A percentile compares a stretch with the other conserved stretches of the same genome.
Evolutionary conservation across 35 echinoderm and acorn worm species (phyloP).

Genomic region (Ophioderma brevispina): DNA sequence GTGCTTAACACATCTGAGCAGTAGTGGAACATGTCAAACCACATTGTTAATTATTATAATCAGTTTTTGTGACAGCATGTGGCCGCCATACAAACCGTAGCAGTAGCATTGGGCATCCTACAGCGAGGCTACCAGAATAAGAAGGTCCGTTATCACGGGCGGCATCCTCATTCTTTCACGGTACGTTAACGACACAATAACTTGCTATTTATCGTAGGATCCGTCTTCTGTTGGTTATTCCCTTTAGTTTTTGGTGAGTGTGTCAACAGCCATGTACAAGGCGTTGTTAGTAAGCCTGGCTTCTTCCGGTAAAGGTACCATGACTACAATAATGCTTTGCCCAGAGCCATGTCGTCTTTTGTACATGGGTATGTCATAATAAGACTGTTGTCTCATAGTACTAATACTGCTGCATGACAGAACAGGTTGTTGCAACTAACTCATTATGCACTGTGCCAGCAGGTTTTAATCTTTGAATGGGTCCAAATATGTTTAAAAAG

Average conservation of each 20-base stretch:
- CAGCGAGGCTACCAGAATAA: conserved; percentile 72
- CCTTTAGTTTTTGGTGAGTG: not conserved
- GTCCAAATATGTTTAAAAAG: no score
- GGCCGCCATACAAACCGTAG: conserved; percentile 75
- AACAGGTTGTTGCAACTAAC: not conserved
- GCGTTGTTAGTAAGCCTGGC: not conserved
- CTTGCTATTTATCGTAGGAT: not conserved
- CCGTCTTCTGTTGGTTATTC: not conserved
- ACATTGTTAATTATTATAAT: not conserved
- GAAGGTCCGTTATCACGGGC: conserved; percentile 76
- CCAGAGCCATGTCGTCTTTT: not conserved
- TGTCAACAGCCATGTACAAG: not conserved
- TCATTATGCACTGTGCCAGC: not conserved
- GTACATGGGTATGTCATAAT: not conserved
- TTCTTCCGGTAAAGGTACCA: not conserved
- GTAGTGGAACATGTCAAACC: no score
- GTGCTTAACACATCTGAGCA: no score
- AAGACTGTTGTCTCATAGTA: not conserved
- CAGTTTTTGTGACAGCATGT: conserved; percentile 91
- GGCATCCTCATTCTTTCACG: conserved; percentile 83
- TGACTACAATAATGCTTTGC: not conserved
- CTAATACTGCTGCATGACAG: not conserved
- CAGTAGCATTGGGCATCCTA: conserved; percentile 85
- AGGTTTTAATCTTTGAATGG: no score
- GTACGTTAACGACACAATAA: conserved; percentile 26